These are phyloP conservation scores for Avahi laniger DNA, from an alignment of 2,797 vertebrate genomes.

Conservation along the genomic window DNA sequence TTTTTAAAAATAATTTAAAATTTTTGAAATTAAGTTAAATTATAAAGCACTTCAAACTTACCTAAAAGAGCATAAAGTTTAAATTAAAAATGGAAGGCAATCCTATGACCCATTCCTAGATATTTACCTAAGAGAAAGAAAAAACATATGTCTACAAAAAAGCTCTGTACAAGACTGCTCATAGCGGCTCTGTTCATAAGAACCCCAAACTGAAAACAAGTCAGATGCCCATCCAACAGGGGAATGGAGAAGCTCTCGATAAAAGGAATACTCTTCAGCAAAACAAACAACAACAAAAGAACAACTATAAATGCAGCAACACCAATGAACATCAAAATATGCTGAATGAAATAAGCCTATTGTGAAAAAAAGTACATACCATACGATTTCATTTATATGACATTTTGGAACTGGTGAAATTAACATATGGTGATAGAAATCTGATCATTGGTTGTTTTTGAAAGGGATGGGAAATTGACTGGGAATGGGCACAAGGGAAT, in stretches of 20 bases:
- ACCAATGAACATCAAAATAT: background rate
- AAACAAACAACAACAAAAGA: background rate
- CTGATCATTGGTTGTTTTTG: background rate
- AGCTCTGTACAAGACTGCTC: background rate
- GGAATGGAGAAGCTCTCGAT: background rate
- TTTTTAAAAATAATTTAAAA: background rate
- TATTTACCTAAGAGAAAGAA: background rate
- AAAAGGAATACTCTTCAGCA: background rate
- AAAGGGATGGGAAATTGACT: background rate
- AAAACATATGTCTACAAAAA: background rate
- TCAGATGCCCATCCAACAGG: background rate
- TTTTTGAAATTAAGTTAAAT: background rate
- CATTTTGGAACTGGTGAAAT: background rate
- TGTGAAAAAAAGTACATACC: background rate
- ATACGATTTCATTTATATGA: background rate
- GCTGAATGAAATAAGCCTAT: background rate
- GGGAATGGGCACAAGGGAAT: background rate
- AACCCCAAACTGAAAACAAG: background rate
- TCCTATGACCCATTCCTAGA: background rate
- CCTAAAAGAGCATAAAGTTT: background rate
- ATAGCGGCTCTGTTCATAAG: background rate
- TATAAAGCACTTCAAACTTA: background rate
- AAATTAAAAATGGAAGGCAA: background rate
- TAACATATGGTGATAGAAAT: background rate
- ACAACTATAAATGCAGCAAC: background rate